A percentile compares a stretch with the other conserved stretches of the same genome.
Evolutionary conservation across 2,113 vertebrate species (phyloP).

Genomic region (Sinocyclocheilus anophthalmus): DNA sequence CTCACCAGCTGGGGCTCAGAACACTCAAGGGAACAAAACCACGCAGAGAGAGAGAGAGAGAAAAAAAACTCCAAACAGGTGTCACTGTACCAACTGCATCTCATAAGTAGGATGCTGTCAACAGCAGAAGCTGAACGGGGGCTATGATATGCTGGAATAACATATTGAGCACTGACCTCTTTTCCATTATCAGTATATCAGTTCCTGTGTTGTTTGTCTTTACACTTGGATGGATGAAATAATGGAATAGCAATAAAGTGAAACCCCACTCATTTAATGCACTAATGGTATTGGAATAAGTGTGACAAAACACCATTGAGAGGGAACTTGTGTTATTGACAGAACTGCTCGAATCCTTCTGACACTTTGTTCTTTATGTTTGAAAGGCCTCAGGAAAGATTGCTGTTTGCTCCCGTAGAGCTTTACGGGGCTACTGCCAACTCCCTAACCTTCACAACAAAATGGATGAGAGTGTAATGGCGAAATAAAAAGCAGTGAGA

Average conservation of each 20-base stretch:
- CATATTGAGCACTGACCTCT: conserved; percentile 34
- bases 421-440: conserved; percentile 32
- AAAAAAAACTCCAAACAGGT: conserved; percentile 41
- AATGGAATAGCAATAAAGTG: conserved; percentile 33
- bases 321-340: conserved; percentile 25
- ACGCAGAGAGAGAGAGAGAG: background rate
- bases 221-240: conserved; percentile 33
- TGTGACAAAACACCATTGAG: background rate
- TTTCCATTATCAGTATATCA: conserved; percentile 35
- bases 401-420: background rate
- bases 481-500: conserved; percentile 41
- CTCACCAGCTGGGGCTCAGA: conserved; percentile 45
- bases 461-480: conserved; percentile 26
- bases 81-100: conserved; percentile 37
- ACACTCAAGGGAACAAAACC: conserved; percentile 33
- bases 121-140: conserved; percentile 2
- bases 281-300: conserved; percentile 24
- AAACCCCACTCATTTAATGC: conserved; percentile 36
- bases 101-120: conserved; percentile 45
- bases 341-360: background rate
- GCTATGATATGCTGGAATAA: conserved; percentile 14
- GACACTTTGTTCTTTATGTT: conserved; percentile 40
- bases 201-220: conserved; percentile 26
- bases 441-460: conserved; percentile 50
- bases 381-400: conserved; percentile 17